phyloP scores from a whole-genome alignment of 2,113 vertebrate species.

The Corythornis cristatus region DNA sequence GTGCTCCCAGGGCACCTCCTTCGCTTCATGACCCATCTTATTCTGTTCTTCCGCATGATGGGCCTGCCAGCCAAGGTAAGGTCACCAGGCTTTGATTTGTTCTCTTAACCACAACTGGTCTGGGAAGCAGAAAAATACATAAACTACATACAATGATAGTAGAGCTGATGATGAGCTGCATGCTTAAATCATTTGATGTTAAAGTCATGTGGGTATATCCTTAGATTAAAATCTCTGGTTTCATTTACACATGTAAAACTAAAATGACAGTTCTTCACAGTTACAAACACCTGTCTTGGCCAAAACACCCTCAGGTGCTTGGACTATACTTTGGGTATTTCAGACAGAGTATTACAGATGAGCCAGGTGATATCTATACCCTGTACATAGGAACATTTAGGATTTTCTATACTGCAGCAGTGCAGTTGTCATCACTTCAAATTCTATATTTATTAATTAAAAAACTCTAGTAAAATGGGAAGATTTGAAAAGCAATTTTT shows the following conservation, averaged over 20 bases:
- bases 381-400: not conserved
- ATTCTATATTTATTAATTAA: not conserved
- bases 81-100: not conserved
- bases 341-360: not conserved
- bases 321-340: not conserved
- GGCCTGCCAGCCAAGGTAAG: slow-evolving; percentile 91
- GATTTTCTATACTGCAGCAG: not conserved
- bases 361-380: not conserved
- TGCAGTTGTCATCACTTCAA: not conserved
- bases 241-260: not conserved
- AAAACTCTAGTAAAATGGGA: not conserved
- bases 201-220: not conserved
- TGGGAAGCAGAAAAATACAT: not conserved
- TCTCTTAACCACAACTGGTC: not conserved
- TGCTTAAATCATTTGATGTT: not conserved
- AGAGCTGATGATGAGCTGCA: not conserved
- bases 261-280: not conserved
- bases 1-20: slow-evolving; percentile 90
- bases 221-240: not conserved
- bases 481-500: not conserved
- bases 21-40: slow-evolving; percentile 93
- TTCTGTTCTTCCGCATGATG: slow-evolving; percentile 90
- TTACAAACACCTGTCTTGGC: not conserved
- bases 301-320: not conserved
- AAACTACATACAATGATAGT: not conserved